phyloP scores from a whole-genome alignment of 2,888 invertebrate species.

The Sussaba pulchella region DNA sequence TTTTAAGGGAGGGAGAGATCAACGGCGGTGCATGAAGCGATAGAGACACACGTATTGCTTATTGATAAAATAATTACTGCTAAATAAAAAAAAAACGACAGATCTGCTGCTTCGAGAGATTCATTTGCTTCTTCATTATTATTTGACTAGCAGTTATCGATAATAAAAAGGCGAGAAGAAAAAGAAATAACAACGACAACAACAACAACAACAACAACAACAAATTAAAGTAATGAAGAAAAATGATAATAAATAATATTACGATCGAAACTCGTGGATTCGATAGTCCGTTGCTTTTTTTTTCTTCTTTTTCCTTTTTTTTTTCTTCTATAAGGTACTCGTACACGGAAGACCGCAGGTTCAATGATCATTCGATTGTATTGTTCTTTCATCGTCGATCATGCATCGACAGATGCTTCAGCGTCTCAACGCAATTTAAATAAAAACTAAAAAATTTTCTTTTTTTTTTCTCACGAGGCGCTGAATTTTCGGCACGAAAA shows the following conservation, averaged over 20 bases:
- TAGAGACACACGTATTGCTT: constrained; percentile 50
- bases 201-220: too few species aligned
- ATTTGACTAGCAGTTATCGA: constrained; percentile 59
- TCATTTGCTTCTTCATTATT: constrained; percentile 10
- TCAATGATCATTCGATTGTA: constrained; percentile 54
- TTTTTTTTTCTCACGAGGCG: constrained; percentile 35
- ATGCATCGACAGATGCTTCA: too few species aligned
- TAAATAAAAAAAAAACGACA: constrained; percentile 48
- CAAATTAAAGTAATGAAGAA: constrained; percentile 20
- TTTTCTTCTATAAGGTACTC: constrained; percentile 56
- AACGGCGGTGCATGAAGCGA: constrained; percentile 21
- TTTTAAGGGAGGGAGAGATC: constrained; percentile 43
- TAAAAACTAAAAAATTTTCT: too few species aligned
- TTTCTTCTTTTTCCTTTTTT: constrained; percentile 1
- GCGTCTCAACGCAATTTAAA: too few species aligned
- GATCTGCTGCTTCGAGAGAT: constrained; percentile 50
- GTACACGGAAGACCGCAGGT: constrained; percentile 66
- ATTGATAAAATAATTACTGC: constrained; percentile 53
- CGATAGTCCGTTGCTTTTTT: constrained; percentile 36
- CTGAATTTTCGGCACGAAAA: constrained; percentile 52
- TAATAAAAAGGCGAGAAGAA: too few species aligned
- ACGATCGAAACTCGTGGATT: constrained; percentile 60
- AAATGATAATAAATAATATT: constrained; percentile 45
- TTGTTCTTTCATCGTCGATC: constrained; percentile 22
- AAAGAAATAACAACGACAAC: too few species aligned